Evolutionary conservation across 1,140 invertebrate genomes (phyloP), one percentile per base, ranked within the genome.

Genomic region (Aphelenchoides besseyi): DNA sequence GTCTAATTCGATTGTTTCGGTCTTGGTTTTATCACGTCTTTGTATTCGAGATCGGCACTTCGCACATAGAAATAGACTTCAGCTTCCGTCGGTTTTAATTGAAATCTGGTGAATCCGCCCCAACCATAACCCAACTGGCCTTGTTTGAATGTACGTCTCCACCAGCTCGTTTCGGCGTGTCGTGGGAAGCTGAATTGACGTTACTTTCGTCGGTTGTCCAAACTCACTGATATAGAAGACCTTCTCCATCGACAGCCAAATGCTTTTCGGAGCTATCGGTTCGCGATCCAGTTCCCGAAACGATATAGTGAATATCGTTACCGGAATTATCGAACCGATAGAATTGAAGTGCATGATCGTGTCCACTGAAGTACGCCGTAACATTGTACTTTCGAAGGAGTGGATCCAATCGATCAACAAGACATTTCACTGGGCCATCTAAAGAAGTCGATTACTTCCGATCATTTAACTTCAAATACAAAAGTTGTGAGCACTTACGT

Each of bases 361-460:
- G 87, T 23, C 87, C 87, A 73, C 78, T 82, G 23, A 88, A 75
- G 74, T 88, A 88, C 16, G 86, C 87, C 32, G 82, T 85, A 0
- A 86, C 87, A 32, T 82, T 73, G 76, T 87, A 87, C 54, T 86
- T 85, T 29, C 86, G 77, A 18, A 88, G 70, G 63, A 88, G 75
- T 28, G 86, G 86, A 67, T 82, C 75, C 3, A 88, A 79, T 29
- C 66, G 0, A 79, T 30, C 66, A 0, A 86, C 72, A 3, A 88
- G 75, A 66, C 86, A 87, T n/a, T 85, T 53, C 8, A 86, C 87
- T 8, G 86, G 85, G 2, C 88, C 87, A 76, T 88, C 87, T 35
- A 85, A 81, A 35, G 80, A 86, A 5, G 86, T 80, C 18, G 87
- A 88, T n/a, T n/a, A n/a, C n/a, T n/a, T n/a, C n/a, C n/a, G n/a